Conservation (phyloP, 1,140 invertebrate species). For the Caenorhabditis tropicalis region DNA sequence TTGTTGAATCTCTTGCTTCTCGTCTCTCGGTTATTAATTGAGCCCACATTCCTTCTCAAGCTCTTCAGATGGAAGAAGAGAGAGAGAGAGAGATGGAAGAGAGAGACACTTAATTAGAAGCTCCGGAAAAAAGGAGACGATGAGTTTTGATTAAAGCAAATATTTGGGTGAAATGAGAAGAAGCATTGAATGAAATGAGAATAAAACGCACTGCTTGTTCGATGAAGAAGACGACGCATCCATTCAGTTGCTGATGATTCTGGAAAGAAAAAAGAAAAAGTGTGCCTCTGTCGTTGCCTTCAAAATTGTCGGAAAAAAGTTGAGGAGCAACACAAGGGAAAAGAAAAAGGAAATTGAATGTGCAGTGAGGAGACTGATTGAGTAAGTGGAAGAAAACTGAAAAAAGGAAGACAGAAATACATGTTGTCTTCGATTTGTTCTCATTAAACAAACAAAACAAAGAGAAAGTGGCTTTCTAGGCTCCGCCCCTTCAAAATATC, state of each 20-base stretch:
- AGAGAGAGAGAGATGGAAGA: too few relatives aligned
- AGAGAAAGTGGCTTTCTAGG: background rate
- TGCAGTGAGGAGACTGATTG: slow-evolving; percentile 20
- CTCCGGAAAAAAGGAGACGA: background rate
- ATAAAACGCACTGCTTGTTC: slow-evolving; percentile 16
- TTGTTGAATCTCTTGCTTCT: background rate
- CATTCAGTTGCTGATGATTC: background rate
- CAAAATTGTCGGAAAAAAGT: slow-evolving; percentile 1
- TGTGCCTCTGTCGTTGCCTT: slow-evolving; percentile 18
- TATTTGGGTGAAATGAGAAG: background rate
- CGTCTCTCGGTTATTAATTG: slow-evolving; percentile 28
- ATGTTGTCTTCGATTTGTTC: slow-evolving; percentile 30
- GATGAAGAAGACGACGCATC: slow-evolving; percentile 20
- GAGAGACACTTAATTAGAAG: slow-evolving; percentile 12
- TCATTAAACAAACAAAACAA: slow-evolving; percentile 25
- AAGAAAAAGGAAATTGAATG: slow-evolving; percentile 36
- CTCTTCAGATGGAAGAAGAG: too few relatives aligned
- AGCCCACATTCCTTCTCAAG: background rate
- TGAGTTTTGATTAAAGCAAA: slow-evolving; percentile 36
- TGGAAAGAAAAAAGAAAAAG: background rate
- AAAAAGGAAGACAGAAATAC: background rate
- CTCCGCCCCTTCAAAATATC: slow-evolving; percentile 1
- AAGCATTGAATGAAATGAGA: background rate
- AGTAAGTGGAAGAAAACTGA: slow-evolving; percentile 16
- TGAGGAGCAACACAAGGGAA: background rate